Base-by-base conservation (phyloP, 2,797 vertebrate genomes). In the Malacoctenus gilli region DNA sequence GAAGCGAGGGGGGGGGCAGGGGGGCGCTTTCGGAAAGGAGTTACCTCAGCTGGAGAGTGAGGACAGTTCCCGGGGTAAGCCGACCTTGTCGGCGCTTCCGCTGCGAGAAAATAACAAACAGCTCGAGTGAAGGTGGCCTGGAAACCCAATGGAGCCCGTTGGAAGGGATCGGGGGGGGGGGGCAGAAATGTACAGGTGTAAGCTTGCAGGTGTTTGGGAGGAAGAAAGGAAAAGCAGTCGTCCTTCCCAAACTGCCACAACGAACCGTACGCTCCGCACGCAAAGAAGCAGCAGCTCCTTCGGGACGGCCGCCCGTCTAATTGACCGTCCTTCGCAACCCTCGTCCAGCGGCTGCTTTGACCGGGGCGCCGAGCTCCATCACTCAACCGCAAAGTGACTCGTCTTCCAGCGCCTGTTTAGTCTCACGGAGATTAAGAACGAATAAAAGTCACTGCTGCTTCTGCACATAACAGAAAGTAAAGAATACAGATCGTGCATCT, bases 21-120 rank as follows among this genome's bases (percentile, higher is more conserved):
- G n/a, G 67, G 46, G 50, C 69, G 44, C 43, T 1, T 40, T 80
- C 76, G n/a, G n/a, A 69, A 62, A 68, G 56, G 52, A 75, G 77
- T 79, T 56, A 80, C 60, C 66, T 82, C 69, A 15, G 19, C 66
- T 63, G 66, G 28, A 59, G 36, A 44, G 39, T 21, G 51, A 65
- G 50, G 31, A 62, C 34, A 59, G 67, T 41, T n/a, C 62, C 46
- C 41, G 31, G 30, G 28, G 59, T 67, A 80, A 82, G 58, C 51
- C 18, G 60, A 83, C 69, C 75, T 59, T 49, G 30, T 37, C 63
- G 55, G 28, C 63, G 74, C 76, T 66, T 77, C 42, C 50, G n/a
- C 69, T 14, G 3, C 55, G 68, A 59, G 37, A 75, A 77, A 85
- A 84, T 61, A 85, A 84, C 63, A 85, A 83, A 78, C 66, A 59